Base-by-base conservation (phyloP, 2,888 invertebrate species). In the Epistrophella euchroma region DNA sequence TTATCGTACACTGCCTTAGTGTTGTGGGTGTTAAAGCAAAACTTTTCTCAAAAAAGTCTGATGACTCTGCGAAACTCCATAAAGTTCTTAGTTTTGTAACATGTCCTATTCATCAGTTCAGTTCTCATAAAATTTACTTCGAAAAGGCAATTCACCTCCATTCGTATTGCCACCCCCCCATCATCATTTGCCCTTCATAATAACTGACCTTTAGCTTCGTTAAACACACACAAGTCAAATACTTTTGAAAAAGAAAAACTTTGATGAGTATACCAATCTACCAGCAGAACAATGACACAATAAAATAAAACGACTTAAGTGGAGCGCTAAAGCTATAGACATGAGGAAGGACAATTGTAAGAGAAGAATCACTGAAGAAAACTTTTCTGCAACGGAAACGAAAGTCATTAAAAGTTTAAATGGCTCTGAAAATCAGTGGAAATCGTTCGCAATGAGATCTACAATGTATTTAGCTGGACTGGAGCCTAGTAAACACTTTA, bases 391-490 rank as follows among this genome's bases (percentile, higher is more conserved):
- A 84, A 75, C 64, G 66, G 84, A 84, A 84, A 84, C 75, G 84
- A 84, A 79, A 79, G 84, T 79, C 84, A 84, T 84, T 84, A 84
- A 84, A 84, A 84, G 84, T 84, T 84, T 79, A 84, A 84, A 84
- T 71, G 75, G 75, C 75, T 58, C 84, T 75, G 75, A 50, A 72
- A 71, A 56, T 22, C 58, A 66, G 74, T 64, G 55, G 73, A 62
- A 83, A 83, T 74, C 58, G n/a, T 19, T 58, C 62, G 55, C 60
- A 37, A 37, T 50, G 10, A 40, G 28, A 28, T 64, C 28, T 28
- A 60, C 35, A 17, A 35, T 40, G 40, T 64, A 64, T 64, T 81
- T 22, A 75, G 71, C 64, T 58, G 56, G 22, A 28, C 19, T 19
- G 37, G 37, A 37, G 37, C 60, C 60, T 22, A 37, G 60, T 60